Base-by-base conservation (phyloP, 2,888 invertebrate species). In the Deilephila elpenor region DNA sequence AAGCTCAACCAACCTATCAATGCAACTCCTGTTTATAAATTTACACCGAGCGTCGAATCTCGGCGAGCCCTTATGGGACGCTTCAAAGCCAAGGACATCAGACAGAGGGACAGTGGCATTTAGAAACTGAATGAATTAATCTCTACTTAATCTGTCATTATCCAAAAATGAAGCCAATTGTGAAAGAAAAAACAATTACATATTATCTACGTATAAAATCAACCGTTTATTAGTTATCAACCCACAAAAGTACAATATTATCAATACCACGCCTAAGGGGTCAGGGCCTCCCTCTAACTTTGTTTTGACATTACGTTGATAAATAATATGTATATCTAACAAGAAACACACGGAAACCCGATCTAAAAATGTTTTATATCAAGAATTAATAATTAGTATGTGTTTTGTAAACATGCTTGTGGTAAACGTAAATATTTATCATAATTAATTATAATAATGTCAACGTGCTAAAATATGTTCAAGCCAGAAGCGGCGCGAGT, bases 321-420 rank as follows among this genome's bases (percentile, higher is more conserved):
- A 74, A n/a, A 77, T n/a, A 44, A 56, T 73, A n/a, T n/a, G n/a
- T n/a, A 76, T 74, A 75, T 51, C 73, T 75, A 78, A 79, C 79
- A 71, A 80, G 82, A 80, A 75, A 75, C 73, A 77, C 76, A 77
- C 82, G 86, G 85, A 87, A 87, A 85, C 83, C 83, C 86, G 83
- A 88, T 88, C 83, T 86, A 81, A 84, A 83, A 85, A 83, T 81
- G 79, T 80, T 84, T 19, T 37, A 83, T 88, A 87, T 88, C 86
- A 84, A 85, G 80, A 79, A 44, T 44, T 44, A 82, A 88, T 89
- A 84, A 88, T 87, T 87, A 88, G 83, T 80, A 80, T 86, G 86
- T 91, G 90, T 92, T 92, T 88, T 91, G 89, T 91, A 92, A 92
- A 92, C 90, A 91, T 78, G 76, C 77, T 80, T 81, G 86, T 80